Base-by-base conservation (phyloP, 2,113 vertebrate genomes). In the Seriola quinqueradiata region DNA sequence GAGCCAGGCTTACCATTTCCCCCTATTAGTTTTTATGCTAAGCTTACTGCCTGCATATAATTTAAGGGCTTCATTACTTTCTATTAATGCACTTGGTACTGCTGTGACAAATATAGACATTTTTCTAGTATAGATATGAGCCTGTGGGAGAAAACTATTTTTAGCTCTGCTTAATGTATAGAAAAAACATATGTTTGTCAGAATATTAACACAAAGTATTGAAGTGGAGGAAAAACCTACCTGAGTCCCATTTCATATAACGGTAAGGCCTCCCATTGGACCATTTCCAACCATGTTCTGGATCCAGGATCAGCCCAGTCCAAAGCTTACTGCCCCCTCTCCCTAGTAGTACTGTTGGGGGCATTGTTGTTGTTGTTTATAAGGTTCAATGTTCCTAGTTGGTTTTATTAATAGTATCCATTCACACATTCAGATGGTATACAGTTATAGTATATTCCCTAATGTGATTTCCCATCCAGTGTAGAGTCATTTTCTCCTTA, bases 221-320 rank as follows among this genome's bases (percentile, higher is more conserved):
- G 52, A 54, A 54, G 21, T 54, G 44, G 19, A n/a, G 17, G 44
- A 32, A 60, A 42, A 59, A 61, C 89, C 90, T 95, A 97, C 96
- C 97, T 95, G 95, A 96, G 69, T 96, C 91, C 97, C 97, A 98
- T 55, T 97, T 97, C 72, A 98, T 78, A 79, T 96, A 98, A 2
- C 96, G 93, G 67, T 97, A 97, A 0, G 97, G 96, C 58, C 87
- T 92, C 19, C 95, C 92, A 59, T 94, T 84, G 68, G 88, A 92
- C 97, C 97, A 98, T 1, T 96, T 95, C 97, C 97, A 98, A 9
- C 97, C 96, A 1, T 90, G 95, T 70, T 94, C 95, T 70, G 87
- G 83, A 79, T 95, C 94, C 90, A 97, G 88, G 75, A 96, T 96
- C 7, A 98, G 95, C 54, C 97, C 97, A 79, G 93, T 95, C 97